Percentiles rank a stretch among this genome's conserved stretches.
phyloP scores from a whole-genome alignment of 1,140 invertebrate genomes.

The Daktulosphaira vitifoliae region DNA sequence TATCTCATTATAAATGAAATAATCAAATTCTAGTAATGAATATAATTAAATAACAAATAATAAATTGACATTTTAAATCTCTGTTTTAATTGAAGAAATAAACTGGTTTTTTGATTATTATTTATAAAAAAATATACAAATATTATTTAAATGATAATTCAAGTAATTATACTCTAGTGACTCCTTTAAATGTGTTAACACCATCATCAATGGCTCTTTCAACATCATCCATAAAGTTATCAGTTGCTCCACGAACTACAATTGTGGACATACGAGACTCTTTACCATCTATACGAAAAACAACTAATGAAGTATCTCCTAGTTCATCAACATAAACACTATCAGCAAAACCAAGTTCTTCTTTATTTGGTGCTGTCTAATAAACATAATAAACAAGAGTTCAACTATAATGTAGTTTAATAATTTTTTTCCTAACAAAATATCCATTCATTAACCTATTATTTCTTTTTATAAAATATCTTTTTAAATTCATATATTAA shows the following conservation, averaged over 20 bases:
- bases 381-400: slow-evolving; percentile 7
- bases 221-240: slow-evolving; percentile 98
- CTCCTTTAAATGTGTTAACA: slow-evolving; percentile 93
- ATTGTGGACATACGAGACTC: slow-evolving; percentile 87
- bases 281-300: slow-evolving; percentile 71
- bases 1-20: no score
- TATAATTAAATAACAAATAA: no score
- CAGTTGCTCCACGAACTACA: slow-evolving; percentile 89
- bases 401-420: not conserved
- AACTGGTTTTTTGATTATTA: not conserved
- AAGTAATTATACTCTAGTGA: slow-evolving; percentile 55
- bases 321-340: slow-evolving; percentile 88
- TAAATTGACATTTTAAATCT: not conserved
- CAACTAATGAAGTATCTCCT: slow-evolving; percentile 86
- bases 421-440: not conserved
- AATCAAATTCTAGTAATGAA: not conserved
- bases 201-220: slow-evolving; percentile 97
- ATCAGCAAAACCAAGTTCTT: slow-evolving; percentile 91
- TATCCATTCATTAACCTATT: no score
- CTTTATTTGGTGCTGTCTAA: slow-evolving; percentile 66
- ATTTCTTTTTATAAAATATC: no score
- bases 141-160: no score
- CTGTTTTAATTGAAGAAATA: not conserved
- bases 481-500: slow-evolving; percentile 16
- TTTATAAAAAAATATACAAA: not conserved